A percentile compares a stretch with the other conserved stretches of the same genome.
phyloP scores from a whole-genome alignment of 2,113 vertebrate species.

The Leucopsar rothschildi region DNA sequence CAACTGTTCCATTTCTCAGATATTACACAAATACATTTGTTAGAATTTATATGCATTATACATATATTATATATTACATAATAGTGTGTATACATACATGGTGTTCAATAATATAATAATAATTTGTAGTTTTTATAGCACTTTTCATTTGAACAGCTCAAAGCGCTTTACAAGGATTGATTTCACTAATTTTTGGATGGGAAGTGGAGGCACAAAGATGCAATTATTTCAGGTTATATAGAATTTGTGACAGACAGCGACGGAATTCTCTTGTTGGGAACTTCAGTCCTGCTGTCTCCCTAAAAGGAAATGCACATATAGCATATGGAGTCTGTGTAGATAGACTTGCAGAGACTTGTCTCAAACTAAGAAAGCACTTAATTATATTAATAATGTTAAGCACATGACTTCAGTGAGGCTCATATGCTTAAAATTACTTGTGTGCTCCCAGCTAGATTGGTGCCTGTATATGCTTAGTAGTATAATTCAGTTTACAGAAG shows the following conservation, averaged over 20 bases:
- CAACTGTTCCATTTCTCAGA: slow-evolving; percentile 77
- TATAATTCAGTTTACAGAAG: not conserved
- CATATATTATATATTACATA: slow-evolving; percentile 84
- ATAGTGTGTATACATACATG: slow-evolving; percentile 81
- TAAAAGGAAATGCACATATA: not conserved
- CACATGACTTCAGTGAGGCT: slow-evolving; percentile 10
- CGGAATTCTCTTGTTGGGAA: not conserved
- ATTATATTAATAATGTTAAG: not conserved
- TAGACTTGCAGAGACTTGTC: slow-evolving; percentile 31
- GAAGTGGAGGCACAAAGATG: slow-evolving; percentile 16
- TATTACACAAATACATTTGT: slow-evolving; percentile 80
- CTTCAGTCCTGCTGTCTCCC: not conserved
- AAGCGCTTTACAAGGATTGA: slow-evolving; percentile 32
- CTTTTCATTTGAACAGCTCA: slow-evolving; percentile 54
- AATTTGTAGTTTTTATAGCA: slow-evolving; percentile 60
- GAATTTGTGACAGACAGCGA: not conserved
- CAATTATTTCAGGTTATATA: not conserved
- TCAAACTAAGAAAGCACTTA: slow-evolving; percentile 11
- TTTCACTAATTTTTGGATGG: slow-evolving; percentile 19
- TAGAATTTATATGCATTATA: slow-evolving; percentile 84
- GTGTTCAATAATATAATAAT: slow-evolving; percentile 72
- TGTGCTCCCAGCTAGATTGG: not conserved
- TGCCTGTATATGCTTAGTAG: not conserved
- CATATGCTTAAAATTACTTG: slow-evolving; percentile 25
- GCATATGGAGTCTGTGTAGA: not conserved